Evolutionary conservation across 1,140 invertebrate species (phyloP).

Genomic region (Hetaerina americana): DNA sequence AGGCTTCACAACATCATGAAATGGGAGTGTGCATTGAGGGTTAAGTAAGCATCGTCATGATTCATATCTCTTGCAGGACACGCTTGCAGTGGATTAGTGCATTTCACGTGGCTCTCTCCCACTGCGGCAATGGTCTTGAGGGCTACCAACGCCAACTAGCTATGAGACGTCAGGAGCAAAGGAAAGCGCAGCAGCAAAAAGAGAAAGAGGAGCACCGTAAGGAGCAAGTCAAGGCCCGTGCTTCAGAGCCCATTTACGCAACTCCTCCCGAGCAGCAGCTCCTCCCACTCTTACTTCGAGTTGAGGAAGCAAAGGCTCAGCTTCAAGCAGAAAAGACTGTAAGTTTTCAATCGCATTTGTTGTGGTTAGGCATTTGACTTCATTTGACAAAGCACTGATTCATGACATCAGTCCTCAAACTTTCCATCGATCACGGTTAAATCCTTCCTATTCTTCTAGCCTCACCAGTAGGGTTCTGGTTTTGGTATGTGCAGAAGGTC

Average conservation of each 20-base stretch:
- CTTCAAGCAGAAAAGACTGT: conserved; percentile 42
- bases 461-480: too few species aligned
- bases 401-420: too few species aligned
- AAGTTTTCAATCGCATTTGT: background rate
- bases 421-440: too few species aligned
- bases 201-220: conserved; percentile 23
- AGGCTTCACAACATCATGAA: background rate
- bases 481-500: too few species aligned
- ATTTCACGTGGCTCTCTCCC: conserved; percentile 49
- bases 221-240: conserved; percentile 38
- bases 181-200: conserved; percentile 35
- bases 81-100: conserved; percentile 58
- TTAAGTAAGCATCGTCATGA: background rate
- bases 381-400: too few species aligned
- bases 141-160: conserved; percentile 46
- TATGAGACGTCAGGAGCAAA: conserved; percentile 38
- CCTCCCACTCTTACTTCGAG: conserved; percentile 19
- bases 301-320: conserved; percentile 30
- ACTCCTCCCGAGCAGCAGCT: background rate
- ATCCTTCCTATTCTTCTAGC: too few species aligned
- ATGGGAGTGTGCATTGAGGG: background rate
- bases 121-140: conserved; percentile 42
- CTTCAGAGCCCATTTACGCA: background rate
- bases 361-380: too few species aligned
- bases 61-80: conserved; percentile 34